Evolutionary conservation across 1,140 invertebrate genomes (phyloP), one percentile per base, ranked within the genome.

Genomic region (Neelides sp.): DNA sequence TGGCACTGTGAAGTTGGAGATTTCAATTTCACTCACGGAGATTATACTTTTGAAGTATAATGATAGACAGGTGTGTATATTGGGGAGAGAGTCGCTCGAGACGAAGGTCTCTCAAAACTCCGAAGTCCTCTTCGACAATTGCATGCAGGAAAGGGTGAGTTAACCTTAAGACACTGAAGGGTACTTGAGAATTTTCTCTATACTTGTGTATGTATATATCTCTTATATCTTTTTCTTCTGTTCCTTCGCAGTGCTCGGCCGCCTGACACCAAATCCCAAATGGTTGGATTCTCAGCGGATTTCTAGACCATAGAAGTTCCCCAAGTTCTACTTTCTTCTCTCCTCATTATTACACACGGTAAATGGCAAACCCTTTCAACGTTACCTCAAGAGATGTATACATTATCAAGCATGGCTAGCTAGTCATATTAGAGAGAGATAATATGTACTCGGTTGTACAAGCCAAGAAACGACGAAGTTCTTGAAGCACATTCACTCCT

Each of bases 241-340:
- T 32, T 32, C n/a, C n/a, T 7, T 32, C 40, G 26, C 40, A 23
- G 40, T 20, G 10, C 15, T 19, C 22, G 15, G 5, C 20, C 7
- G 36, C 24, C 52, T 54, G 52, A 54, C 52, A 54, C 52, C 52
- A 54, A 54, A 54, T 54, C 46, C 52, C 36, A 49, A 54, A 54
- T 54, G 52, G 40, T 52, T 42, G 37, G 32, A 48, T 48, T 47
- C 46, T 47, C 27, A 42, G 32, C 45, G 24, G 35, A 54, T 54
- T 54, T 54, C 52, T 54, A 54, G 52, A 54, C 52, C 52, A 54
- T 40, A 48, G 45, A 54, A 54, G 52, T 54, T 54, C 52, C 52
- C 46, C 52, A 54, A 54, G 52, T 48, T 54, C 52, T 47, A 54
- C 52, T 54, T 54, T 54, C 52, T 45, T 52, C 43, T 47, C 37